phyloP scores from a whole-genome alignment of 2,888 invertebrate species.

The Dyspetes luteomarginatus region DNA sequence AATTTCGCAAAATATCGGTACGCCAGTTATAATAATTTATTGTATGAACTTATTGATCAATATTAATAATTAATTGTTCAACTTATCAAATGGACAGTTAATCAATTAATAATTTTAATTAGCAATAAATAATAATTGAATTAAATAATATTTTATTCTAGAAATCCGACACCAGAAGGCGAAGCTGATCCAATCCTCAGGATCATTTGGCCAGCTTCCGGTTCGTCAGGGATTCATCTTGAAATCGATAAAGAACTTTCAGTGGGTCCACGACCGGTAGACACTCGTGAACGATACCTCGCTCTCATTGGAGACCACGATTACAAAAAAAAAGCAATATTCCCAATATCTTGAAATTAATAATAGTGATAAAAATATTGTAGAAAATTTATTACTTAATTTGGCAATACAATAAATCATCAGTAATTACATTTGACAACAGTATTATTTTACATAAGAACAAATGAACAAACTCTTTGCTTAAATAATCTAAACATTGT shows the following conservation, averaged over 20 bases:
- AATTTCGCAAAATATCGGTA: conserved; percentile 85
- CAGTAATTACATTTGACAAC: too few relatives aligned
- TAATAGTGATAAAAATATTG: too few relatives aligned
- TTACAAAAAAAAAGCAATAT: too few relatives aligned
- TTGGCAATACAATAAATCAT: background rate
- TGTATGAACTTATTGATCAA: too few relatives aligned
- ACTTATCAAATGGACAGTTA: too few relatives aligned
- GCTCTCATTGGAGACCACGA: background rate
- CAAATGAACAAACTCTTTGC: too few relatives aligned
- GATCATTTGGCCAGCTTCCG: conserved; percentile 62
- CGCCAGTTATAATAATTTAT: background rate
- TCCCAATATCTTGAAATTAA: too few relatives aligned
- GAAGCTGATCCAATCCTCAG: conserved; percentile 52
- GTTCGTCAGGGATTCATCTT: conserved; percentile 52
- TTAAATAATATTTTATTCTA: conserved; percentile 16
- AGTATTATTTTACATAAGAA: too few relatives aligned
- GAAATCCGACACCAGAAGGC: conserved; percentile 67
- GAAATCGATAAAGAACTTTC: conserved; percentile 58
- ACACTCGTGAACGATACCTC: conserved; percentile 8
- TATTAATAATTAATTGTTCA: background rate
- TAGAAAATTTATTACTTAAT: background rate
- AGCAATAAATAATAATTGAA: background rate
- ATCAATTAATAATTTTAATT: background rate
- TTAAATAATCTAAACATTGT: too few relatives aligned
- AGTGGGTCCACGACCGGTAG: conserved; percentile 53